These are phyloP conservation scores for Cochlearius cochlearius DNA, from an alignment of 2,113 vertebrate species.

Conservation along the genomic window DNA sequence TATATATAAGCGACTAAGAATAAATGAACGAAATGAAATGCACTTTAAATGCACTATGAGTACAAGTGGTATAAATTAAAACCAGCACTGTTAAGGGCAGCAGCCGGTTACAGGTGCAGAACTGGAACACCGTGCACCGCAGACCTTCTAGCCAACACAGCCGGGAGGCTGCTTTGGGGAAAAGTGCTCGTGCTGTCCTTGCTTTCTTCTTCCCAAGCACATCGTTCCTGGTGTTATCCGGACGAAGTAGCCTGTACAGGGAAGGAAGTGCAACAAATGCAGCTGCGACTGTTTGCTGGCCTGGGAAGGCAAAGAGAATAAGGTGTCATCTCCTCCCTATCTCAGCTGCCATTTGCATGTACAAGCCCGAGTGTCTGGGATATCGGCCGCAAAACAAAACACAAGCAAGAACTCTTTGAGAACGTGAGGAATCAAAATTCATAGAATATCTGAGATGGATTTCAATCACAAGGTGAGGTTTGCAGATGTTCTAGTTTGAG, in stretches of 20 bases:
- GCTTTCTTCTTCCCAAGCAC: neutral
- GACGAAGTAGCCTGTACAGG: neutral
- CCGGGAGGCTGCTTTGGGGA: neutral
- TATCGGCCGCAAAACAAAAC: neutral
- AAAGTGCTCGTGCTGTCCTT: fast-evolving
- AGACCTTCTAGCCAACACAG: fast-evolving
- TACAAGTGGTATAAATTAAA: neutral
- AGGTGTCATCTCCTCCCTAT: neutral
- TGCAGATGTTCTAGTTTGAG: neutral
- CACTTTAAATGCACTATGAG: neutral
- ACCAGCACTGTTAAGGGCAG: neutral
- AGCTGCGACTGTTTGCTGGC: neutral
- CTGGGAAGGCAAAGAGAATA: neutral
- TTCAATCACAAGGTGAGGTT: neutral
- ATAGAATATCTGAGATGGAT: neutral
- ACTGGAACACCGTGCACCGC: neutral
- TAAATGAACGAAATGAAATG: neutral
- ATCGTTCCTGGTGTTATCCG: neutral
- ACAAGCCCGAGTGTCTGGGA: neutral
- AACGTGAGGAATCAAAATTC: neutral
- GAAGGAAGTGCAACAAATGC: neutral
- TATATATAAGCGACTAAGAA: neutral
- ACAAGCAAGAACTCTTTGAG: neutral
- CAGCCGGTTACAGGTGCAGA: neutral
- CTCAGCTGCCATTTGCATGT: neutral